Evolutionary conservation across 1,140 invertebrate species (phyloP).

Genomic region (Drosophila melanogaster): Release_6_plus_ISO1_MT NC_004354.4:14428501-14429000

Average conservation of each 20-base stretch:
- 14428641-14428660: not conserved
- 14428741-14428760: slow-evolving; percentile 33
- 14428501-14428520: not conserved
- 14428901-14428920: slow-evolving; percentile 2
- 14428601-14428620: slow-evolving; percentile 1
- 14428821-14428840: slow-evolving; percentile 10
- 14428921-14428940: no score
- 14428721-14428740: not conserved
- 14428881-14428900: not conserved
- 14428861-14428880: slow-evolving; percentile 16
- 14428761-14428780: slow-evolving; percentile 63
- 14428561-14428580: slow-evolving; percentile 30
- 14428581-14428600: slow-evolving; percentile 25
- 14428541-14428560: slow-evolving; percentile 2
- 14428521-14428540: slow-evolving; percentile 34
- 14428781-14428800: slow-evolving; percentile 43
- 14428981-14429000: no score
- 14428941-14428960: no score
- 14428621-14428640: not conserved
- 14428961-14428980: no score
- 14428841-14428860: not conserved
- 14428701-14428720: slow-evolving; percentile 44
- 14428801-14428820: slow-evolving; percentile 12
- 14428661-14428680: not conserved
- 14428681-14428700: slow-evolving; percentile 60